Base-by-base conservation (phyloP, 2,888 invertebrate genomes). In the Erebia palarica region DNA sequence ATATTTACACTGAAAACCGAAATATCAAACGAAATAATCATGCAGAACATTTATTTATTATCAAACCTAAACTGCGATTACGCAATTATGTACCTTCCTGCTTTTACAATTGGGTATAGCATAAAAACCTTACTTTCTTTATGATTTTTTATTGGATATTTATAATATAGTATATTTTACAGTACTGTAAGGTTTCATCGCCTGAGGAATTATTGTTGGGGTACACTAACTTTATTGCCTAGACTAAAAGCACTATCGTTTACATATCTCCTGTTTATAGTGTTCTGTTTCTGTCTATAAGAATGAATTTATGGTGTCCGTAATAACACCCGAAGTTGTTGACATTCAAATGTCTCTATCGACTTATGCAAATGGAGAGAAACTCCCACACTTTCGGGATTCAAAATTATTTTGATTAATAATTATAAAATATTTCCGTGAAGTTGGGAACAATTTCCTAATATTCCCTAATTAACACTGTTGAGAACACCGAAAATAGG, bases 291-390 rank as follows among this genome's bases (percentile, higher is more conserved):
- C 61, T 61, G 47, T 61, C 47, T 47, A 47, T 47, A 18, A 18
- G 11, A 61, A 27, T 27, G 27, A 27, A 27, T 27, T 27, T 18
- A 47, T 44, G 11, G 59, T 10, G 59, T 14, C 27, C 59, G 27
- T 42, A 59, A 59, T 59, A 18, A 61, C 47, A 13, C 16, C 61
- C 13, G 47, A 21, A 47, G 7, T 49, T 63, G 47, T 18, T 13
- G 47, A 49, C 49, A 63, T 63, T 49, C 21, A 47, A 21, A 47
- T 63, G 44, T 44, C 60, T 47, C 10, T 10, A 47, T 72, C 65
- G 61, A 72, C 51, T 61, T 72, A 66, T 67, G 66, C 51, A 72
- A 70, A 70, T 69, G 18, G n/a, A 57, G 47, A 21, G 49, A 21
- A n/a, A 53, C 61, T 42, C 51, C 63, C 57, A 66, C 58, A 47